Conservation (phyloP, 2,113 vertebrate genomes). For the Oncorhynchus nerka region DNA sequence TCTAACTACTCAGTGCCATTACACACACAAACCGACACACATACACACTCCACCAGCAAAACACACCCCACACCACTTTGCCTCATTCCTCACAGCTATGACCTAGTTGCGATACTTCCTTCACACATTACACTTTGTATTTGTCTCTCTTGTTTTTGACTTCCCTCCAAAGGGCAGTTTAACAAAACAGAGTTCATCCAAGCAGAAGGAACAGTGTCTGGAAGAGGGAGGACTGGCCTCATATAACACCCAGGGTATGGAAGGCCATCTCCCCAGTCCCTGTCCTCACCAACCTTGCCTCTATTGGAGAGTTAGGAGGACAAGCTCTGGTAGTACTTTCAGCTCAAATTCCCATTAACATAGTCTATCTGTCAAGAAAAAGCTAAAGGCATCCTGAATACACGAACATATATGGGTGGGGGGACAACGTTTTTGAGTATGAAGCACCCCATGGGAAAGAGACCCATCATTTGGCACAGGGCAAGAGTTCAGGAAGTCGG, state of each 20-base stretch:
- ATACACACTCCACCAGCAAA: not conserved
- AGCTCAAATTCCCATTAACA: too few species aligned
- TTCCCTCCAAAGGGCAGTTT: slow-evolving; percentile 51
- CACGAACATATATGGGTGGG: too few species aligned
- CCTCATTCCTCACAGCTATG: slow-evolving; percentile 40
- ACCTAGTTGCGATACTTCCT: slow-evolving; percentile 46
- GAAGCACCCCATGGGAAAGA: not conserved
- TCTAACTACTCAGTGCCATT: not conserved
- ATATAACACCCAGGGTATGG: slow-evolving; percentile 34
- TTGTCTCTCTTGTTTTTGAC: slow-evolving; percentile 40
- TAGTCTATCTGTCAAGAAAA: too few species aligned
- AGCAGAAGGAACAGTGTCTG: slow-evolving; percentile 57
- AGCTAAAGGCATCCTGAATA: too few species aligned
- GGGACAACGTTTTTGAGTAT: too few species aligned
- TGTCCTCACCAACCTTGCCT: not conserved
- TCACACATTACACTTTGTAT: slow-evolving; percentile 36
- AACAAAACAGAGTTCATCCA: slow-evolving; percentile 42
- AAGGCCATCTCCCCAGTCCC: slow-evolving; percentile 11
- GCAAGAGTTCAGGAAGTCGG: not conserved
- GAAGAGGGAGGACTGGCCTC: slow-evolving; percentile 44
- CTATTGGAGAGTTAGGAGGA: too few species aligned
- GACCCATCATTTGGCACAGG: not conserved
- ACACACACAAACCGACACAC: not conserved
- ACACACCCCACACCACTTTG: slow-evolving; percentile 6
- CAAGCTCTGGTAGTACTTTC: too few species aligned